Conservation (phyloP, 1,140 invertebrate species). For the Microplitis mediator region DNA sequence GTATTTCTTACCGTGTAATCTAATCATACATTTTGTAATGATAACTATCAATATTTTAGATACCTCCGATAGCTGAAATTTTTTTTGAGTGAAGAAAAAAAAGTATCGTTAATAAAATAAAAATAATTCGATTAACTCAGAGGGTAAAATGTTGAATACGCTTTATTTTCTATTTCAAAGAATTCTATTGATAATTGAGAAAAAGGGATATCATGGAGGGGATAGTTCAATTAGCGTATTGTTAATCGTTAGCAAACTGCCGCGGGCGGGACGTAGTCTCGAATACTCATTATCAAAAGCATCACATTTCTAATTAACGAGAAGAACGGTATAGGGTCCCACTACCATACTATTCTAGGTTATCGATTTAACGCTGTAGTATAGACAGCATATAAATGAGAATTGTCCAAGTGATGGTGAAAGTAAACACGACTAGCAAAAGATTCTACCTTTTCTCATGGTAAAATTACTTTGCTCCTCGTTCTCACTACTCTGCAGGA, state of each 20-base stretch:
- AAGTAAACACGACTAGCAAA: background rate
- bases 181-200: conserved; percentile 46
- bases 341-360: background rate
- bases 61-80: no score
- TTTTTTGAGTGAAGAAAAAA: no score
- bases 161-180: conserved; percentile 15
- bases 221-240: conserved; percentile 49
- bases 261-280: conserved; percentile 31
- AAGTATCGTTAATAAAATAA: background rate
- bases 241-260: conserved; percentile 46
- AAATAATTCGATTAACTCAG: conserved; percentile 23
- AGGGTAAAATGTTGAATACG: background rate
- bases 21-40: no score
- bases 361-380: background rate
- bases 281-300: conserved; percentile 50
- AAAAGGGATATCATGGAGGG: background rate
- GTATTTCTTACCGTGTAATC: no score
- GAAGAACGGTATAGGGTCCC: conserved; percentile 21
- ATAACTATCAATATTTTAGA: no score
- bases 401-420: conserved; percentile 19
- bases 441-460: background rate
- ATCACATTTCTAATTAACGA: conserved; percentile 54
- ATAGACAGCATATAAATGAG: background rate
- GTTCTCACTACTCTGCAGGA: background rate
- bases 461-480: background rate